Percentiles rank a stretch among this genome's conserved stretches.
phyloP scores from a whole-genome alignment of 2,888 invertebrate genomes.

The Horisme vitalbata region DNA sequence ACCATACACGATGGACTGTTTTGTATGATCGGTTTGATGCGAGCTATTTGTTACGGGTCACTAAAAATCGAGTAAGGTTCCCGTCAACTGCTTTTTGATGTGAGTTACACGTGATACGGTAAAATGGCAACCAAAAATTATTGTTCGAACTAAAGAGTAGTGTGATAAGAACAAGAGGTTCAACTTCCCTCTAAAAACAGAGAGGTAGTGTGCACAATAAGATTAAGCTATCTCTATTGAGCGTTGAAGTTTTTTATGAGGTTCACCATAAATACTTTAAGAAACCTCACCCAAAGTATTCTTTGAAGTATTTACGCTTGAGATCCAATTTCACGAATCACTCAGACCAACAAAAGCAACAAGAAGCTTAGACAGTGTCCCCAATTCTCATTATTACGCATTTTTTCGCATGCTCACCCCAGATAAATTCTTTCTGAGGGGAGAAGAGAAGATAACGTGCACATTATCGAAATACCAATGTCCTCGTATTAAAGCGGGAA shows the following conservation, averaged over 20 bases:
- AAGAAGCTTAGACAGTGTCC: conserved; percentile 43
- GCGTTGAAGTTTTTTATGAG: too few species aligned
- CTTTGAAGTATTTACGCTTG: conserved; percentile 2
- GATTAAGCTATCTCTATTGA: neutral
- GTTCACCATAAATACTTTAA: too few species aligned
- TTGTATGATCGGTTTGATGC: conserved; percentile 1
- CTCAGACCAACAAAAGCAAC: conserved; percentile 21
- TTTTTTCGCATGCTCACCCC: conserved; percentile 75
- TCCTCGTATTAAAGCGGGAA: conserved; percentile 73
- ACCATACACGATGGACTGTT: neutral
- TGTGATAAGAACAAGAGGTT: too few species aligned
- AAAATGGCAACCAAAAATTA: too few species aligned
- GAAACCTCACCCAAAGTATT: neutral
- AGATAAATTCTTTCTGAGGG: conserved; percentile 67
- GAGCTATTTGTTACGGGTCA: conserved; percentile 2
- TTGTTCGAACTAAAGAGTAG: too few species aligned
- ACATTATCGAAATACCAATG: conserved; percentile 80
- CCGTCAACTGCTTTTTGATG: too few species aligned
- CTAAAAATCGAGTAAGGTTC: neutral
- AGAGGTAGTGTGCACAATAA: too few species aligned
- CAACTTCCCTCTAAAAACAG: too few species aligned
- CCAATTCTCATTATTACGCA: conserved; percentile 75
- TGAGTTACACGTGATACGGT: too few species aligned
- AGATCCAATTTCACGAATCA: conserved; percentile 18
- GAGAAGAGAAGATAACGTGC: conserved; percentile 75